Base-by-base conservation (phyloP, 1,140 invertebrate species). In the Tyrophagus putrescentiae region DNA sequence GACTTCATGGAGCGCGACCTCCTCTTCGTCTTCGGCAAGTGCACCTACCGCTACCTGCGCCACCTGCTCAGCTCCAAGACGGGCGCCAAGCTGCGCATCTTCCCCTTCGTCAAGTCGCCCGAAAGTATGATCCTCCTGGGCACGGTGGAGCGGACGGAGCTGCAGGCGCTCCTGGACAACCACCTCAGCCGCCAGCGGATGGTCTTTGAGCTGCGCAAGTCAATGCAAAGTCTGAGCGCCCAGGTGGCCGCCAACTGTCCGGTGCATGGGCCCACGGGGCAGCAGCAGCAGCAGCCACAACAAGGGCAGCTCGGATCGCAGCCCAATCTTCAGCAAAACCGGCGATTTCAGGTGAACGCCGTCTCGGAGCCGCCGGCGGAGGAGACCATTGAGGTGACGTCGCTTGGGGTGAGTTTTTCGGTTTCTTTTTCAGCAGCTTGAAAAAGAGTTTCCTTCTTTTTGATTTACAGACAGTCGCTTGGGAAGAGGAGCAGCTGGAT, bases 1-100 rank as follows among this genome's bases (percentile, higher is more conserved):
- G 89, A 95, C 70, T 95, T 97, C 66, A 97, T 97, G 92, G 80
- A 92, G 7, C 76, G 83, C 7, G 83, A 94, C 67, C 82, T 94
- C 0, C 85, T 85, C 69, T 88, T 84, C 68, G 90, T 97, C 63
- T 93, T 86, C 82, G 57, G 66, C 36, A 56, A 34, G 9, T 62
- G 61, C 74, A 84, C 82, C 0, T 96, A 93, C 74, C 80, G 83
- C 63, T 83, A 86, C 66, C 71, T 93, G 7, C 89, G 89, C 68
- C 79, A 81, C 29, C 76, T 89, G n/a, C 74, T 92, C 0, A 85
- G 85, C 64, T 79, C 82, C 44, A 80, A 85, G 66, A 74, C 66
- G 62, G n/a, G n/a, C n/a, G n/a, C n/a, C n/a, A 57, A 65, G 64
- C 64, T 92, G 39, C 78, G 84, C 60, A 82, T 85, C 36, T 89